Conservation (phyloP, 2,797 vertebrate genomes). For the Taeniopygia guttata region DNA sequence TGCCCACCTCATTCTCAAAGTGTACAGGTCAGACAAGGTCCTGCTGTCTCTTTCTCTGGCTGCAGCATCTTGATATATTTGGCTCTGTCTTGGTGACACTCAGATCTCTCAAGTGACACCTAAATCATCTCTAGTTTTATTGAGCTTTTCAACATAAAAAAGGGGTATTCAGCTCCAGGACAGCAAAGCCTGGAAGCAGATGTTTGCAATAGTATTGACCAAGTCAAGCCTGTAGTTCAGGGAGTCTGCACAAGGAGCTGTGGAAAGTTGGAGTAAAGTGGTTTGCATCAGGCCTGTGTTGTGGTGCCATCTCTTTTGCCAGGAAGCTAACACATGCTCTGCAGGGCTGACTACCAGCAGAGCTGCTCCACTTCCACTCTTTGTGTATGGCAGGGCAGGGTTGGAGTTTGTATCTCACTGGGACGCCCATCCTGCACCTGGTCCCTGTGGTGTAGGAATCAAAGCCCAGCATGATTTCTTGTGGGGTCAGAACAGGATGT, state of each 20-base stretch:
- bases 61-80: not conserved
- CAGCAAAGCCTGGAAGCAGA: not conserved
- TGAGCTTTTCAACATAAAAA: not conserved
- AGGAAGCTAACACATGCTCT: not conserved
- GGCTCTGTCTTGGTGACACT: not conserved
- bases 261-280: not conserved
- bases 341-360: not conserved
- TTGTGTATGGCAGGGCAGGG: rapidly evolving
- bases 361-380: not conserved
- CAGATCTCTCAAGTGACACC: not conserved
- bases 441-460: not conserved
- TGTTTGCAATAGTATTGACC: not conserved
- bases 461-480: not conserved
- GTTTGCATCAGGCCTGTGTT: not conserved
- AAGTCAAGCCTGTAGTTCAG: not conserved
- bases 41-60: not conserved
- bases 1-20: not conserved
- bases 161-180: not conserved
- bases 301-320: not conserved
- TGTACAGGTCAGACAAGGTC: not conserved
- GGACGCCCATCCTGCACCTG: rapidly evolving
- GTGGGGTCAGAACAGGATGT: not conserved
- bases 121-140: not conserved
- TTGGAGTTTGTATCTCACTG: not conserved
- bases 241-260: not conserved